Conservation (phyloP, 2,113 vertebrate genomes). For the Brachypteracias leptosomus region DNA sequence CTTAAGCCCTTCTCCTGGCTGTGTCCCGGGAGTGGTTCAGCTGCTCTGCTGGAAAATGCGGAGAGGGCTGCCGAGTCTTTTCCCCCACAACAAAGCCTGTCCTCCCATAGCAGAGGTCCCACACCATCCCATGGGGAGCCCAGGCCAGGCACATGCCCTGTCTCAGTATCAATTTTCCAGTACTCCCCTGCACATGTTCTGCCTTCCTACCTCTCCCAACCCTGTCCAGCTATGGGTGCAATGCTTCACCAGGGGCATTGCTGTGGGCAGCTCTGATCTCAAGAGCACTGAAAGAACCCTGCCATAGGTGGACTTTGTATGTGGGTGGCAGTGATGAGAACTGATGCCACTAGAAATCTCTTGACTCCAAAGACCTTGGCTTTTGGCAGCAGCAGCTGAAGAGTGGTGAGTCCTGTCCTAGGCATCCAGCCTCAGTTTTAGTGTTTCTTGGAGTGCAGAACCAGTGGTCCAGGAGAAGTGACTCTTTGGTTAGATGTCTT, state of each 20-base stretch:
- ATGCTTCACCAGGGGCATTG: rapidly evolving
- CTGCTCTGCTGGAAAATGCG: not conserved
- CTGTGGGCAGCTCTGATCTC: not conserved
- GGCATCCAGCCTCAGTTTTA: not conserved
- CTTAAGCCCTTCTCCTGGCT: not conserved
- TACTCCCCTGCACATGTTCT: not conserved
- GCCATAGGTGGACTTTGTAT: not conserved
- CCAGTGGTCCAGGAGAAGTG: not conserved
- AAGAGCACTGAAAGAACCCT: constrained; percentile 17
- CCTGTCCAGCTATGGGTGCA: not conserved
- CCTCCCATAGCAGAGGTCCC: not conserved
- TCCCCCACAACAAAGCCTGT: not conserved
- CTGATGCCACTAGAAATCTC: not conserved
- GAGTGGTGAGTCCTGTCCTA: not conserved
- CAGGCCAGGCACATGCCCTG: not conserved
- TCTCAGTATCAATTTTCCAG: not conserved
- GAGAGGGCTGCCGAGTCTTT: not conserved
- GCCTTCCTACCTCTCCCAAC: not conserved
- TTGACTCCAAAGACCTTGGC: not conserved
- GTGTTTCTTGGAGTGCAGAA: not conserved
- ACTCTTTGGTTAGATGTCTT: not conserved
- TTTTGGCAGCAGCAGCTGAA: not conserved
- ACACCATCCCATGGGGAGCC: not conserved
- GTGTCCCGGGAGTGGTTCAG: not conserved
- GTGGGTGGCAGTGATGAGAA: not conserved